phyloP scores from a whole-genome alignment of 2,113 vertebrate species.

The Orycteropus afer region DNA sequence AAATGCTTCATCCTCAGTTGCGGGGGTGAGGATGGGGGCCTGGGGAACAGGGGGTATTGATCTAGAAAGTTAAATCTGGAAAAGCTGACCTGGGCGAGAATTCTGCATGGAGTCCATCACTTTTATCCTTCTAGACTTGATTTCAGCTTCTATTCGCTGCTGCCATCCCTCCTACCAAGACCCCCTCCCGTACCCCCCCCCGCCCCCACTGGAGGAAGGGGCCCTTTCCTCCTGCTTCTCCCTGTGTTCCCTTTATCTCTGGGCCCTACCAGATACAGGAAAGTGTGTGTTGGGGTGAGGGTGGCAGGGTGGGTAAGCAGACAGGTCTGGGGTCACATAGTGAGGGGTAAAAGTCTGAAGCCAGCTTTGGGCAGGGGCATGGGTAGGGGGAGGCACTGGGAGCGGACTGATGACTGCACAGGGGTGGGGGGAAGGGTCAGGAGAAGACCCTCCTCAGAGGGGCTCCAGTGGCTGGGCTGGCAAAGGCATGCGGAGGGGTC shows the following conservation, averaged over 20 bases:
- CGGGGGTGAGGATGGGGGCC: not conserved
- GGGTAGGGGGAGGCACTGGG: not conserved
- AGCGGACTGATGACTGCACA: not conserved
- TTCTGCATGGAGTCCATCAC: not conserved
- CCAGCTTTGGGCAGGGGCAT: not conserved
- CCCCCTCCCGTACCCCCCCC: accelerated
- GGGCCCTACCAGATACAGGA: not conserved
- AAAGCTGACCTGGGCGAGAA: not conserved
- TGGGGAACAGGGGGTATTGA: not conserved
- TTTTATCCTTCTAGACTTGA: not conserved
- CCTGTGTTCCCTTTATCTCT: too few relatives aligned
- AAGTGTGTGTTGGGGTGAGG: not conserved
- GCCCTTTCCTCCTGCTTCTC: not conserved
- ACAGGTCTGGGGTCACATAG: not conserved
- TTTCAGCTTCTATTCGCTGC: not conserved
- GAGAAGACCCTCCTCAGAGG: constrained; percentile 16
- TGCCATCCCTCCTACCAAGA: not conserved
- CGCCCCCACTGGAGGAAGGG: not conserved
- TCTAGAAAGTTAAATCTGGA: not conserved
- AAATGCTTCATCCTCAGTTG: not conserved
- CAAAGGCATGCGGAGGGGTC: constrained; percentile 69
- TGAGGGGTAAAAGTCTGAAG: not conserved
- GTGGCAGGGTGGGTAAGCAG: not conserved
- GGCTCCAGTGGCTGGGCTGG: not conserved
- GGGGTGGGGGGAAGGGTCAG: not conserved